These are phyloP conservation scores for Myotis daubentonii DNA, from an alignment of 2,797 vertebrate genomes.

Conservation along the genomic window DNA sequence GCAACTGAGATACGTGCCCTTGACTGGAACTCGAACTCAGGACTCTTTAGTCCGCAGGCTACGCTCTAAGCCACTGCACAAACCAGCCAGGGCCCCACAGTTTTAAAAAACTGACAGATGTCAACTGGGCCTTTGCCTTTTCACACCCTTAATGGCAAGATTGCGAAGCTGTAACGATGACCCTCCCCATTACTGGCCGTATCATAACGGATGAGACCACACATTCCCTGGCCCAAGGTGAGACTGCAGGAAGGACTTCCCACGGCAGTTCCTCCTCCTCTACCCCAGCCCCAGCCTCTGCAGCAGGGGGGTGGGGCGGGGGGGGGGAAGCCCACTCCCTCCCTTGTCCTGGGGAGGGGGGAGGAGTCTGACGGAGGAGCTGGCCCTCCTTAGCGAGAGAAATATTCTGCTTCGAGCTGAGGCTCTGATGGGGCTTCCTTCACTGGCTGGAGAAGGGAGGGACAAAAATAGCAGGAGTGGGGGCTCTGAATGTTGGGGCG, in stretches of 20 bases:
- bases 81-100: background rate
- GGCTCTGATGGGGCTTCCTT: background rate
- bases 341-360: background rate
- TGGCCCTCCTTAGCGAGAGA: background rate
- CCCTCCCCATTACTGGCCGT: fast-evolving
- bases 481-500: background rate
- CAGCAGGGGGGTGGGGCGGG: too few relatives aligned
- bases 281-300: background rate
- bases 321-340: too few relatives aligned
- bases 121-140: background rate
- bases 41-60: background rate
- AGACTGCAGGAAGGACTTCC: background rate
- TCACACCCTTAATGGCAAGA: background rate
- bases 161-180: too few relatives aligned
- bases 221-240: background rate
- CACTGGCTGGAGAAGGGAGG: background rate
- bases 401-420: background rate
- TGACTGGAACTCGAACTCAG: background rate
- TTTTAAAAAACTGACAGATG: background rate
- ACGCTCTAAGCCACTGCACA: background rate
- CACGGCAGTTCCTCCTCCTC: fast-evolving
- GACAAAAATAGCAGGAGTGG: background rate
- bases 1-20: background rate
- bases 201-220: background rate
- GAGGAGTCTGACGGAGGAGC: fast-evolving